A percentile compares a stretch with the other conserved stretches of the same genome.
These are phyloP conservation scores for Microctonus hyperodae DNA, from an alignment of 2,888 invertebrate species.

Conservation along the genomic window DNA sequence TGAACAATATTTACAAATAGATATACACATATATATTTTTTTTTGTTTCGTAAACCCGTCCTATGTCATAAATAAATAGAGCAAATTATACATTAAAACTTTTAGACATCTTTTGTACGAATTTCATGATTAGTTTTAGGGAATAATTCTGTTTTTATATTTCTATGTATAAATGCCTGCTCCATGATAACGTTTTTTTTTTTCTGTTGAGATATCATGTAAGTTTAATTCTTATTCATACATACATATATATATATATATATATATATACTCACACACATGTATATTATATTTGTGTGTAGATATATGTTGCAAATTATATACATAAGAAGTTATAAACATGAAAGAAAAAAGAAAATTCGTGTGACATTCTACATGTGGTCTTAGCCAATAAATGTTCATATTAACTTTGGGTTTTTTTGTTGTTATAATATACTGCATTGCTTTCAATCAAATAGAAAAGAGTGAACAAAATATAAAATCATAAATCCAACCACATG, in stretches of 20 bases:
- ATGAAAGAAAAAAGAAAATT: not conserved
- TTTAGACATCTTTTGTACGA: conserved; percentile 54
- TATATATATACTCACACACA: conserved; percentile 4
- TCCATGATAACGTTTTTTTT: conserved; percentile 58
- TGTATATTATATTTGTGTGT: not conserved
- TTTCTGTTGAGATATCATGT: conserved; percentile 62
- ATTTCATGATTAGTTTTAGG: conserved; percentile 54
- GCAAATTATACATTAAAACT: not conserved
- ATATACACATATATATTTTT: too few relatives aligned
- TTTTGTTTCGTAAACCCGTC: conserved; percentile 44
- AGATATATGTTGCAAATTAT: conserved; percentile 9
- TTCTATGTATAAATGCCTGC: conserved; percentile 61
- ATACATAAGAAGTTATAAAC: not conserved
- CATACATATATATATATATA: conserved; percentile 26
- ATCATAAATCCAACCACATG: conserved; percentile 55
- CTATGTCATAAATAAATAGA: conserved; percentile 42
- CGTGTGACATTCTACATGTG: not conserved
- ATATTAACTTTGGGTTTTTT: not conserved
- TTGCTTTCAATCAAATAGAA: not conserved
- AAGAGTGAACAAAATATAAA: conserved; percentile 43
- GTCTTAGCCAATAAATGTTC: not conserved
- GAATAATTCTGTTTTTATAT: conserved; percentile 57
- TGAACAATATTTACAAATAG: too few relatives aligned
- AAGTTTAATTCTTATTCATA: conserved; percentile 58
- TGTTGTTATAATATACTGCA: not conserved